phyloP scores from a whole-genome alignment of 1,140 invertebrate genomes.

The Calephelis nemesis region DNA sequence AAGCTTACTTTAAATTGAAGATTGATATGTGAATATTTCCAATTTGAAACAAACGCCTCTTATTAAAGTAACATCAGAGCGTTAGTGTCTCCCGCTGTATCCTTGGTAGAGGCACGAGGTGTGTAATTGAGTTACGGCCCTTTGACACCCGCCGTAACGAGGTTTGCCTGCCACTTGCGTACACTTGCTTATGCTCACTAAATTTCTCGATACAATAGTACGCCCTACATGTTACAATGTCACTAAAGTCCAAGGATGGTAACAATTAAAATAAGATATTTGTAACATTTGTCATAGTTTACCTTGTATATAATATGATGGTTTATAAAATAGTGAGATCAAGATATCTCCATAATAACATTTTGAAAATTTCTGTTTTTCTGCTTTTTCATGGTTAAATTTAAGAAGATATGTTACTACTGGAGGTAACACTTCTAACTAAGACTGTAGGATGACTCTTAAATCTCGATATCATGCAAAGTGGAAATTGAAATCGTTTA shows the following conservation, averaged over 20 bases:
- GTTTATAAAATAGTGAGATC: too few species aligned
- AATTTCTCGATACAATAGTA: conserved; percentile 35
- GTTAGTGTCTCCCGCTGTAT: not conserved
- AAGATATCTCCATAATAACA: too few species aligned
- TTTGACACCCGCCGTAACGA: conserved; percentile 68
- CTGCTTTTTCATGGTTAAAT: too few species aligned
- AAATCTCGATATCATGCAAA: too few species aligned
- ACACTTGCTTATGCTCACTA: conserved; percentile 32
- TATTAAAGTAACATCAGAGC: conserved; percentile 1
- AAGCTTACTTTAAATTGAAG: too few species aligned
- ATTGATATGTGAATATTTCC: not conserved
- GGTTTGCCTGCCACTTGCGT: conserved; percentile 59
- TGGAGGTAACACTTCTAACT: too few species aligned
- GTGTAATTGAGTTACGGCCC: conserved; percentile 76
- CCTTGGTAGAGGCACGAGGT: conserved; percentile 41
- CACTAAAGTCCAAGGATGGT: not conserved
- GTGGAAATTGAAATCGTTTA: too few species aligned
- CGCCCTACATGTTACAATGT: conserved; percentile 5
- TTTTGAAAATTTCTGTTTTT: too few species aligned
- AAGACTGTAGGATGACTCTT: too few species aligned
- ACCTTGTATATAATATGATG: too few species aligned
- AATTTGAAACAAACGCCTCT: conserved; percentile 6
- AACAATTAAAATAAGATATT: not conserved
- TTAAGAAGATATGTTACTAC: too few species aligned
- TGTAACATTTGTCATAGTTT: not conserved